Conservation (phyloP, 2,797 vertebrate genomes). For the Phyllotis vaccarum region DNA sequence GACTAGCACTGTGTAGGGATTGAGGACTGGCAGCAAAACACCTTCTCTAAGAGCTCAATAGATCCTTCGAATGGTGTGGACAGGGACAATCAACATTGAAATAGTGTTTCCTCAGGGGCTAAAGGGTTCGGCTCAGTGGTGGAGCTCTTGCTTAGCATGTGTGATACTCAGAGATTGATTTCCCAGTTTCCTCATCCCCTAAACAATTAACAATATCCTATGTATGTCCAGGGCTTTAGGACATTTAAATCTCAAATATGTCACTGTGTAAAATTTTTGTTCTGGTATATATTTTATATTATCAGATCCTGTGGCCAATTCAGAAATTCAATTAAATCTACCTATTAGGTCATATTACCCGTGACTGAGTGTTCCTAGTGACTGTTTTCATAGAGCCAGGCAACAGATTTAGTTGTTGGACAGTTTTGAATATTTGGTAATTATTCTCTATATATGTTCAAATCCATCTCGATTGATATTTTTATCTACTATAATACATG, state of each 20-base stretch:
- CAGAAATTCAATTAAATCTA: conserved; percentile 5
- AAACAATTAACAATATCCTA: background rate
- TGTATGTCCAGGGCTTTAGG: background rate
- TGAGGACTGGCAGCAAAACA: background rate
- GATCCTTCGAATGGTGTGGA: background rate
- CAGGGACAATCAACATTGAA: background rate
- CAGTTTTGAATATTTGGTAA: conserved; percentile 58
- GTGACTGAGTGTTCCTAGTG: conserved; percentile 38
- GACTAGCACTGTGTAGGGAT: background rate
- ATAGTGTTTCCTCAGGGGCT: background rate
- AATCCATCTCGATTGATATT: conserved; percentile 27
- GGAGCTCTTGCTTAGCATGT: background rate
- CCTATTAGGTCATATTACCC: conserved; percentile 9
- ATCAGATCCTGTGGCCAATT: conserved; percentile 43
- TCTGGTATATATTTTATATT: background rate
- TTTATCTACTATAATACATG: background rate
- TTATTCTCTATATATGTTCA: conserved; percentile 29
- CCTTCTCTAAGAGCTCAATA: background rate
- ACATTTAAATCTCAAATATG: background rate
- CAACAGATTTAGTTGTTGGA: conserved; percentile 8
- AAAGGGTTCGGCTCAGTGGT: background rate
- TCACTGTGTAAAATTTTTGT: background rate
- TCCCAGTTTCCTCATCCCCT: background rate
- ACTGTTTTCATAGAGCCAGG: background rate
- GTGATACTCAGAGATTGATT: background rate